Base-by-base conservation (phyloP, 92 coral and sea anemone genomes). In the Diadumene lineata region DNA sequence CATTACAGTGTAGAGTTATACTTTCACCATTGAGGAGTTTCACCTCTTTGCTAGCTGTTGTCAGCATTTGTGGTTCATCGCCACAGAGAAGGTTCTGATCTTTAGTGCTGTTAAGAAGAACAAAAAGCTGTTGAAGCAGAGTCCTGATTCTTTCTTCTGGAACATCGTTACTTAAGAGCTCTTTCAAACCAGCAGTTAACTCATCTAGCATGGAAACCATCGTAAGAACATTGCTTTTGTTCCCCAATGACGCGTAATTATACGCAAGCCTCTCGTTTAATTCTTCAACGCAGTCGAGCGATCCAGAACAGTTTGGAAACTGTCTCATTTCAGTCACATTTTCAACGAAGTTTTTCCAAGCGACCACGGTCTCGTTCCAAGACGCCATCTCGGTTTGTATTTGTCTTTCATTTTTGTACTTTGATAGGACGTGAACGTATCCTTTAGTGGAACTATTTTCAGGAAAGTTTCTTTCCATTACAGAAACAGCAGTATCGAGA, bases 351-450 rank as follows among this genome's bases (percentile, higher is more conserved):
- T 70, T 81, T 62, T 63, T 83, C 88, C 88, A 83, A 25, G 28
- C 55, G 34, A 56, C 44, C 31, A 83, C 34, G 13, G 88, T 77
- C 71, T 83, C 79, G 44, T 83, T 83, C 83, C 83, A 77, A 15
- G 82, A 56, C 9, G 56, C 26, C 67, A 43, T 67, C 17, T 72
- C 51, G 61, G 79, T 17, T 25, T 73, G 83, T 27, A 77, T 74
- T 26, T 31, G 57, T 25, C 61, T 33, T 16, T 79, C 34, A 2
- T 43, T 28, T 44, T 56, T 77, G 27, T 58, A 66, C 8, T 22
- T 18, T 0, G 81, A 58, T 0, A 77, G 53, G 33, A 71, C 31
- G 19, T 77, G 60, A 1, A 13, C n/a, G 26, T 61, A 83, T 24
- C 30, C 31, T 15, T 72, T 68, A 16, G 63, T 16, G 25, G 72